Conservation (phyloP, 2,888 invertebrate species). For the Gerosis bhagava region DNA sequence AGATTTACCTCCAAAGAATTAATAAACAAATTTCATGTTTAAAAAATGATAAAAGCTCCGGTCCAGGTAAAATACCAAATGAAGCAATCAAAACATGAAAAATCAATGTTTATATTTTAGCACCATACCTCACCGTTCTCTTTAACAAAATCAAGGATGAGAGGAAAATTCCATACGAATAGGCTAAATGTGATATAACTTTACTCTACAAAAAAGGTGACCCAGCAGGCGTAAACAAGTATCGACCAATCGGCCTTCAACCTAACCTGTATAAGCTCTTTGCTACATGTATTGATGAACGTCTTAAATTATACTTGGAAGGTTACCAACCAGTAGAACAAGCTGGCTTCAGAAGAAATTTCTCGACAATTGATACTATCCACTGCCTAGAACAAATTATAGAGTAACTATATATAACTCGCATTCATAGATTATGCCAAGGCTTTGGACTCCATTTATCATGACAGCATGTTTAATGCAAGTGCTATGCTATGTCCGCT, state of each 20-base stretch:
- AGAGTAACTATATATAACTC: neutral
- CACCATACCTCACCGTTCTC: neutral
- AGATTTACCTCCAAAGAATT: no score
- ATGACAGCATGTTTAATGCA: neutral
- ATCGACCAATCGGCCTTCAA: neutral
- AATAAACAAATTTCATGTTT: no score
- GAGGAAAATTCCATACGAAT: neutral
- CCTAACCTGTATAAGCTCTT: neutral
- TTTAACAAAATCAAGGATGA: neutral
- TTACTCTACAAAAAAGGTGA: neutral
- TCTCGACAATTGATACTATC: neutral
- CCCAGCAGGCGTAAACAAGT: neutral
- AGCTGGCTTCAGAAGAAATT: no score
- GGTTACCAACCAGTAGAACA: no score
- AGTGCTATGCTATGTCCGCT: no score
- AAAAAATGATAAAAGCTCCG: neutral
- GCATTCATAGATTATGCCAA: slow-evolving; percentile 1
- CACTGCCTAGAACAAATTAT: neutral
- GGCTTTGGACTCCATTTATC: neutral
- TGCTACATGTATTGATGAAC: neutral
- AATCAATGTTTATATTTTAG: neutral
- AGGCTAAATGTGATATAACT: neutral
- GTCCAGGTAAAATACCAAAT: neutral
- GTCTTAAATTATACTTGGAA: neutral
- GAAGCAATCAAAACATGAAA: neutral